Conservation (phyloP, 23 tunicate species). For the Diplosoma virens region DNA sequence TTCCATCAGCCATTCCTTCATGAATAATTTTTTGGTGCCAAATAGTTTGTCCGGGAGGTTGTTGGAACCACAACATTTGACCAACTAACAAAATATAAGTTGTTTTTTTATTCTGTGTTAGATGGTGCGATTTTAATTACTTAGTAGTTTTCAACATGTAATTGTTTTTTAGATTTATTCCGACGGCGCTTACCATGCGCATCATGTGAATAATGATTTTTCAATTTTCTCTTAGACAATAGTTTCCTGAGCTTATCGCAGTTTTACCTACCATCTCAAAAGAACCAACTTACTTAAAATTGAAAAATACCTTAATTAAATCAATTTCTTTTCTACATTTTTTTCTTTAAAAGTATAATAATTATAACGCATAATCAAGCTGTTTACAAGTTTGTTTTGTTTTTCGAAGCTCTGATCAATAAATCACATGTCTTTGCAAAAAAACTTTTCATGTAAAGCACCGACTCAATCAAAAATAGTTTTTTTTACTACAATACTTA, state of each 20-base stretch:
- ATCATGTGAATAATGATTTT: no score
- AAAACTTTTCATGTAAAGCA: not conserved
- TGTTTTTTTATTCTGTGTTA: no score
- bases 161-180: no score
- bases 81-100: slow-evolving; percentile 78
- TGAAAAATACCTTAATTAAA: no score
- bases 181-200: no score
- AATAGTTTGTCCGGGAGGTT: slow-evolving; percentile 67
- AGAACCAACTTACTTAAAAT: no score
- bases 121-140: no score
- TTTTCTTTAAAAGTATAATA: not conserved
- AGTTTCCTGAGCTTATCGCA: no score
- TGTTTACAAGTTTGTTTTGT: not conserved
- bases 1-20: slow-evolving; percentile 96
- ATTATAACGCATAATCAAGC: not conserved
- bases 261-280: no score
- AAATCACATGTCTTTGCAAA: not conserved
- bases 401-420: not conserved
- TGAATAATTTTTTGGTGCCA: slow-evolving; percentile 85
- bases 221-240: no score
- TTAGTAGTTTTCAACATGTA: no score
- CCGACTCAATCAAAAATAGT: not conserved
- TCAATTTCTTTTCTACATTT: not conserved
- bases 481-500: not conserved
- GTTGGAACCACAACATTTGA: slow-evolving; percentile 84